phyloP scores from a whole-genome alignment of 2,113 vertebrate species.

The Meles meles region DNA sequence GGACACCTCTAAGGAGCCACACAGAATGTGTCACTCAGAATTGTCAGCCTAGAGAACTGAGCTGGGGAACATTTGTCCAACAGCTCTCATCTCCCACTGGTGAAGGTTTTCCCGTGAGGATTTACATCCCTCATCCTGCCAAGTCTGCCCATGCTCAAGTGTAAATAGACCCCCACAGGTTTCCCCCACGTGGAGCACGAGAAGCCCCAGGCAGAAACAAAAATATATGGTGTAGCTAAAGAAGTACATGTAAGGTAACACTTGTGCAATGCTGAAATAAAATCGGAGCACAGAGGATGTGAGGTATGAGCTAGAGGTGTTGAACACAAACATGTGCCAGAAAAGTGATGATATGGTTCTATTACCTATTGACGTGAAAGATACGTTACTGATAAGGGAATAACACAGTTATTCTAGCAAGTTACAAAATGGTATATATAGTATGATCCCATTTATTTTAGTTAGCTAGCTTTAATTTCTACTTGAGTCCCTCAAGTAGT shows the following conservation, averaged over 20 bases:
- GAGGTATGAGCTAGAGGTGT: background rate
- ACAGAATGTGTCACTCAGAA: background rate
- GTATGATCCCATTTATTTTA: background rate
- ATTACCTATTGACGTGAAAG: background rate
- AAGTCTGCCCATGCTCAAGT: background rate
- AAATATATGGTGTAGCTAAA: background rate
- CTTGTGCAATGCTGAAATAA: background rate
- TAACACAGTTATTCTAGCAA: background rate
- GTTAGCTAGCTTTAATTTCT: background rate
- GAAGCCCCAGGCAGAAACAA: background rate
- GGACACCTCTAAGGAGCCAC: background rate
- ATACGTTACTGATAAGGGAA: background rate
- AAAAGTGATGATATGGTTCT: background rate
- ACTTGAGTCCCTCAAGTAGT: background rate
- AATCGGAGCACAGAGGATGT: background rate
- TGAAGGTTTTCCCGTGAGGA: background rate
- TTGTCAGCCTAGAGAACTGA: background rate
- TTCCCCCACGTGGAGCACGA: background rate
- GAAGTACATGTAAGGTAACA: background rate
- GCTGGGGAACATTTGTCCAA: background rate
- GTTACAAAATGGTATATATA: background rate
- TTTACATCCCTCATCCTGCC: slow-evolving; percentile 5
- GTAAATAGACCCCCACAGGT: background rate
- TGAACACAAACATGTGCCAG: background rate
- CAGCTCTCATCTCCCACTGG: background rate